Evolutionary conservation across 2,888 invertebrate species (phyloP).

Genomic region (Perdita meconis): DNA sequence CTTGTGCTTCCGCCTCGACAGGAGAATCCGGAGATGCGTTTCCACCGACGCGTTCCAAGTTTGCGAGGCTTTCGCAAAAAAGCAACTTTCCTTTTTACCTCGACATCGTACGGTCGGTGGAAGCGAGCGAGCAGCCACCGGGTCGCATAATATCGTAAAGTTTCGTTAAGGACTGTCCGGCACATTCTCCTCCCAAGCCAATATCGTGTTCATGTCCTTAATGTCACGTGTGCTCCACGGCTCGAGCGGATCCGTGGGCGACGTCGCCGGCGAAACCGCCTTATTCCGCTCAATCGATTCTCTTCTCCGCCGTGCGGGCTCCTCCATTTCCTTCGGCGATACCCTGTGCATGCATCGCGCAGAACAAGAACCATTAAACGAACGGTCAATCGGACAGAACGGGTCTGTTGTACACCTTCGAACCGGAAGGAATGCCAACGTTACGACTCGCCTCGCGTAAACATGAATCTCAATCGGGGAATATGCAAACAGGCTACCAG

Average conservation of each 20-base stretch:
- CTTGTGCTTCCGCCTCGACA: no score
- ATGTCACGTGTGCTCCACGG: constrained; percentile 90
- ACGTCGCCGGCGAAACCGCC: constrained; percentile 63
- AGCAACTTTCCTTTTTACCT: constrained; percentile 14
- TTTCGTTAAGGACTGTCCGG: constrained; percentile 85
- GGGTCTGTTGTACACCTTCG: not conserved
- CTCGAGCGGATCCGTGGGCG: constrained; percentile 87
- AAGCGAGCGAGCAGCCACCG: not conserved
- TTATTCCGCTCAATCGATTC: constrained; percentile 77
- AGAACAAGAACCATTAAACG: constrained; percentile 50
- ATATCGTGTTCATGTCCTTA: constrained; percentile 89
- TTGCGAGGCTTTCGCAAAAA: constrained; percentile 1
- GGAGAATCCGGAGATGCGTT: no score
- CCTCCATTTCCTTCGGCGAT: constrained; percentile 82
- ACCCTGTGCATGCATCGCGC: constrained; percentile 82
- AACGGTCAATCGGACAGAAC: constrained; percentile 33
- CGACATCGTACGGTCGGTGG: no score
- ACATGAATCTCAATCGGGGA: not conserved
- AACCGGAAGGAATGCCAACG: not conserved
- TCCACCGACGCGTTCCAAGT: not conserved
- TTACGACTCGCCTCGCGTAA: not conserved
- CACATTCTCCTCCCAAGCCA: constrained; percentile 87
- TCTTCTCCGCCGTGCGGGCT: constrained; percentile 75
- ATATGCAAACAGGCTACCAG: not conserved
- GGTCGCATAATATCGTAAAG: constrained; percentile 56